Conservation (phyloP, 2,797 vertebrate genomes). For the Furcifer pardalis region DNA sequence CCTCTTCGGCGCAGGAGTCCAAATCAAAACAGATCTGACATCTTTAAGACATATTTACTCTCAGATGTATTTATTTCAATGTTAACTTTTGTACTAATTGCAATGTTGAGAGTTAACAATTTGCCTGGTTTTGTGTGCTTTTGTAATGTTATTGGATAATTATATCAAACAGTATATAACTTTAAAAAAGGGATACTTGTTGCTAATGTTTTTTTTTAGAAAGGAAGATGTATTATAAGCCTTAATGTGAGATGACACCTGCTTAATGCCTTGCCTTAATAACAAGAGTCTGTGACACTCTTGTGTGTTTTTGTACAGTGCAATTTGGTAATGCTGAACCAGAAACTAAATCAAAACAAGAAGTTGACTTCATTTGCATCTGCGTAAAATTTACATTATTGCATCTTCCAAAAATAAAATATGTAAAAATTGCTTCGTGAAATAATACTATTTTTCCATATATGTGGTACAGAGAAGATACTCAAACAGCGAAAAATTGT, state of each 20-base stretch:
- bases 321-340: neutral
- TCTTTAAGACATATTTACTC: too few relatives aligned
- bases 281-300: neutral
- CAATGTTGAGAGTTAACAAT: neutral
- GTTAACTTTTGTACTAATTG: neutral
- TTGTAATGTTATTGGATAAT: neutral
- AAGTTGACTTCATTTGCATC: constrained; percentile 3
- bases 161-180: neutral
- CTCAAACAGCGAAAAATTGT: neutral
- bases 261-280: neutral
- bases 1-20: too few relatives aligned
- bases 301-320: neutral
- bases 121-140: neutral
- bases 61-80: too few relatives aligned
- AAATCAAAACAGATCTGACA: too few relatives aligned
- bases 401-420: neutral
- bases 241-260: neutral
- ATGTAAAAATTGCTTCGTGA: neutral
- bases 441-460: neutral
- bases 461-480: neutral
- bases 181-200: neutral
- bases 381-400: neutral
- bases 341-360: constrained; percentile 14
- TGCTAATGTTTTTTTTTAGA: too few relatives aligned
- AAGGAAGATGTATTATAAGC: too few relatives aligned